These are phyloP conservation scores for Geophilus truncorum DNA, from an alignment of 2,888 invertebrate species.

Conservation along the genomic window DNA sequence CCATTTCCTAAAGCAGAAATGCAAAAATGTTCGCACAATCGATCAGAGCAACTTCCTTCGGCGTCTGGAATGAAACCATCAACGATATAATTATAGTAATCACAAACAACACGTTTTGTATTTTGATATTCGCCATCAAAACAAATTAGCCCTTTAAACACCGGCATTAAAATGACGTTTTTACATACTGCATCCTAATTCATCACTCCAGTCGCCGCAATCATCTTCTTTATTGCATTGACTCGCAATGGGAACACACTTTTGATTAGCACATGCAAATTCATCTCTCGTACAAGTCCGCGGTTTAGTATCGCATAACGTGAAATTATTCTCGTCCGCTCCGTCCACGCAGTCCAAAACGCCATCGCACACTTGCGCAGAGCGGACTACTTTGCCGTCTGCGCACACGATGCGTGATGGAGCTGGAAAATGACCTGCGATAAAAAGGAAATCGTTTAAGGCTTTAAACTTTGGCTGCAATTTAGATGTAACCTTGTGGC, in stretches of 20 bases:
- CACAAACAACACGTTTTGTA: background rate
- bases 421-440: background rate
- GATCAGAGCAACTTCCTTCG: slow-evolving; percentile 1
- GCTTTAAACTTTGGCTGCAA: background rate
- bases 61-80: background rate
- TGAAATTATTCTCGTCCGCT: slow-evolving; percentile 92
- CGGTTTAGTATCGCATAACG: slow-evolving; percentile 65
- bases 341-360: slow-evolving; percentile 91
- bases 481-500: background rate
- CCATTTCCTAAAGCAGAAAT: background rate
- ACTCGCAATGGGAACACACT: slow-evolving; percentile 70
- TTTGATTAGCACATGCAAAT: slow-evolving; percentile 81
- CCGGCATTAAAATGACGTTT: background rate
- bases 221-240: slow-evolving; percentile 87
- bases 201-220: slow-evolving; percentile 85
- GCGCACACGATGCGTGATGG: background rate
- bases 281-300: slow-evolving; percentile 57
- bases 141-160: background rate
- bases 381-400: background rate
- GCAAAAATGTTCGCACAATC: background rate
- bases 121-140: background rate
- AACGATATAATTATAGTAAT: background rate
- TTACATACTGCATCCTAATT: slow-evolving; percentile 74
- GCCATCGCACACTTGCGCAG: slow-evolving; percentile 66
- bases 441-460: background rate